Percentiles rank a stretch among this genome's conserved stretches.
Evolutionary conservation across 2,888 invertebrate genomes (phyloP).

Genomic region (Syritta pipiens): DNA sequence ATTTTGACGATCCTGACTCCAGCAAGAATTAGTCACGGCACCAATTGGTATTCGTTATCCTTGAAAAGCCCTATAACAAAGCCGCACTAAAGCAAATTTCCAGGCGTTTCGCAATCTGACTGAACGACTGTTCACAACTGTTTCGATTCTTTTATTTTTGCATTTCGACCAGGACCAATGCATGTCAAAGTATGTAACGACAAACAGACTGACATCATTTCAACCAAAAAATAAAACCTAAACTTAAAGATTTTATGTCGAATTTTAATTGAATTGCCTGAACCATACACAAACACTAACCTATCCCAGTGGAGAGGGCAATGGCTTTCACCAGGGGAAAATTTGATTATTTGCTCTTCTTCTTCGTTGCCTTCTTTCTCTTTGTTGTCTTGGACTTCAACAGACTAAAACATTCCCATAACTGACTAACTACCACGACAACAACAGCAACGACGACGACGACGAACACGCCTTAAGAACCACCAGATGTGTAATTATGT

Average conservation of each 20-base stretch:
- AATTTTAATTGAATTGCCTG: constrained; percentile 38
- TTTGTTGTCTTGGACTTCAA: neutral
- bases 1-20: no score
- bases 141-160: no score
- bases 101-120: no score
- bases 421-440: constrained; percentile 2
- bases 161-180: neutral
- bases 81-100: no score
- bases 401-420: constrained; percentile 23
- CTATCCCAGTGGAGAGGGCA: constrained; percentile 58
- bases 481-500: constrained; percentile 65
- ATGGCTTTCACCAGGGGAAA: constrained; percentile 60
- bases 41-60: no score
- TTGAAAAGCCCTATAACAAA: no score
- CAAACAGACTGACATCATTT: no score
- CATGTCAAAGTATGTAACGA: neutral
- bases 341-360: constrained; percentile 37
- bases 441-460: constrained; percentile 21
- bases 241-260: constrained; percentile 30
- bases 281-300: constrained; percentile 60
- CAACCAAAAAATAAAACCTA: constrained; percentile 16
- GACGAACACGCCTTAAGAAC: constrained; percentile 48
- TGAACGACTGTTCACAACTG: no score
- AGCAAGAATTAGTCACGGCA: no score
- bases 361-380: constrained; percentile 16